Evolutionary conservation across 2,888 invertebrate species (phyloP).

Genomic region (Sclerodermus sp.): DNA sequence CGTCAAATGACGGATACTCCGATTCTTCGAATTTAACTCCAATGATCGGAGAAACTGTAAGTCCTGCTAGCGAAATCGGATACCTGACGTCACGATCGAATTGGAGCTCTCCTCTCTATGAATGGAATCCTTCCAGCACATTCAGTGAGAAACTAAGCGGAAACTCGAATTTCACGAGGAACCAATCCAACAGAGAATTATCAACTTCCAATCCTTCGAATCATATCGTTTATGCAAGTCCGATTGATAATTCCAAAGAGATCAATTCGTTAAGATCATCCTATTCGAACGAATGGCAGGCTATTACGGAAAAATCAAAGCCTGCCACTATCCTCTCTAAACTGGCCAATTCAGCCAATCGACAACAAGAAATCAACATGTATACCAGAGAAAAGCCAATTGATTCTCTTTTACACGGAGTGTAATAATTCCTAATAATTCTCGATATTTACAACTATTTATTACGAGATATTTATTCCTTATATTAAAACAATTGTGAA

Average conservation of each 20-base stretch:
- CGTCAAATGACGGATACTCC: neutral
- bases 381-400: neutral
- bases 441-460: neutral
- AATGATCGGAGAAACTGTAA: constrained; percentile 3
- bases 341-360: neutral
- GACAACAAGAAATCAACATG: neutral
- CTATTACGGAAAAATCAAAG: constrained; percentile 7
- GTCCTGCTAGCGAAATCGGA: neutral
- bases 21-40: neutral
- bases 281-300: constrained; percentile 22
- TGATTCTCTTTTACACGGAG: neutral
- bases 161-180: too few species aligned
- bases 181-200: too few species aligned
- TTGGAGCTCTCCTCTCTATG: neutral
- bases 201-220: too few species aligned
- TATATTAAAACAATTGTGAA: too few species aligned
- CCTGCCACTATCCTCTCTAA: neutral
- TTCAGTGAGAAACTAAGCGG: too few species aligned
- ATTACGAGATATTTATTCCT: too few species aligned
- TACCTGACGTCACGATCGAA: neutral
- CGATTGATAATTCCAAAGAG: too few species aligned
- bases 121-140: constrained; percentile 6
- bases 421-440: neutral
- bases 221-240: too few species aligned
- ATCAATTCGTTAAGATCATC: neutral